Conservation (phyloP, 1,140 invertebrate genomes). For the Agrypnia vestita region DNA sequence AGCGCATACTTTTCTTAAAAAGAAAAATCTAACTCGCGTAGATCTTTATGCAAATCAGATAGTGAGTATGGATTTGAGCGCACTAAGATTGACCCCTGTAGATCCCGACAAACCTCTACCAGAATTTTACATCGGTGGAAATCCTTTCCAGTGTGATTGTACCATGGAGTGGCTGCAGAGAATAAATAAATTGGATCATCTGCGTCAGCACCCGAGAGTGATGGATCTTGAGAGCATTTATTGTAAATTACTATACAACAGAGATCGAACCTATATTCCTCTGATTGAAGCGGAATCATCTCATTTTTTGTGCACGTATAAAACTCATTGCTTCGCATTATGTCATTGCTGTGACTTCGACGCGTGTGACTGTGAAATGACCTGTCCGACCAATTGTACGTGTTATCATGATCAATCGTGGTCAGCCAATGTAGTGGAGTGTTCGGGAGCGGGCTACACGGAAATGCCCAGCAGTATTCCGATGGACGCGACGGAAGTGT, state of each 20-base stretch:
- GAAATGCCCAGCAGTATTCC: constrained; percentile 90
- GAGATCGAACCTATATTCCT: constrained; percentile 86
- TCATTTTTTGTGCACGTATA: constrained; percentile 93
- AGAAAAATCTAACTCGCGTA: constrained; percentile 86
- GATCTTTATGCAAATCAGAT: constrained; percentile 91
- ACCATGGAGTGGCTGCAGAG: constrained; percentile 91
- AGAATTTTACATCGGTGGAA: constrained; percentile 90
- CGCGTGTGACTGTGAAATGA: constrained; percentile 96
- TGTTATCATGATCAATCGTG: constrained; percentile 96
- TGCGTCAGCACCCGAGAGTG: constrained; percentile 88
- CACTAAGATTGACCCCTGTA: constrained; percentile 82
- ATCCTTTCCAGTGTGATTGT: constrained; percentile 91
- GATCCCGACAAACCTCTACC: constrained; percentile 80
- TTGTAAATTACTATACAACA: constrained; percentile 90
- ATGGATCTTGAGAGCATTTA: constrained; percentile 94
- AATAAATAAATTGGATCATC: constrained; percentile 82
- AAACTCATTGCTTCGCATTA: constrained; percentile 92
- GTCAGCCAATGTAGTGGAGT: constrained; percentile 95
- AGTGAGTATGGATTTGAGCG: constrained; percentile 85
- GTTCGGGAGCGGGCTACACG: constrained; percentile 85
- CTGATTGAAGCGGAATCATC: constrained; percentile 88
- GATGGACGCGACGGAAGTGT: constrained; percentile 95
- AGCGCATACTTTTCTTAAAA: constrained; percentile 87
- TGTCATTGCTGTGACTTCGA: constrained; percentile 97
- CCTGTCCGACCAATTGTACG: constrained; percentile 93